Conservation (phyloP, 2,888 invertebrate species). For the Drosophila parthenogenetica region DNA sequence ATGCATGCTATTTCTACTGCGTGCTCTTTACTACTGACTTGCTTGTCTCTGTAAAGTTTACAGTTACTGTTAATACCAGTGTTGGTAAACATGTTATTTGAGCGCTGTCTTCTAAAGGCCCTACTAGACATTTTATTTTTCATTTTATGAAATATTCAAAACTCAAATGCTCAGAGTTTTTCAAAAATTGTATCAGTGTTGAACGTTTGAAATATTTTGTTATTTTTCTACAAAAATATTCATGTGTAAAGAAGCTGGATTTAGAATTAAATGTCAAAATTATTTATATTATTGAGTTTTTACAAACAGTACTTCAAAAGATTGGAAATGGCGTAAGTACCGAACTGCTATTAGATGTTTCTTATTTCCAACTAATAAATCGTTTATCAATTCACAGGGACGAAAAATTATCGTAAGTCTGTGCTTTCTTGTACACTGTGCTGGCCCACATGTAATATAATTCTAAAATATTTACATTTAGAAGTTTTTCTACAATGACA, state of each 20-base stretch:
- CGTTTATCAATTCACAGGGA: too few relatives aligned
- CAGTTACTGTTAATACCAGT: too few relatives aligned
- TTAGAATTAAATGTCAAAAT: constrained; percentile 2
- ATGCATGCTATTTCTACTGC: too few relatives aligned
- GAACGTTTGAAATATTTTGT: too few relatives aligned
- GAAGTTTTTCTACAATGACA: neutral
- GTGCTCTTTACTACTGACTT: too few relatives aligned
- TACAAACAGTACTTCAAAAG: neutral
- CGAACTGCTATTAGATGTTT: neutral
- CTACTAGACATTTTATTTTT: too few relatives aligned
- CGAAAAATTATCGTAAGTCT: constrained; percentile 12
- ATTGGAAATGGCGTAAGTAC: constrained; percentile 7
- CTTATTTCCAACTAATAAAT: neutral
- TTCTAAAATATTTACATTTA: neutral
- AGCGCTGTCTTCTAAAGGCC: too few relatives aligned
- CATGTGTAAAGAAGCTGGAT: neutral
- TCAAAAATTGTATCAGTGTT: neutral
- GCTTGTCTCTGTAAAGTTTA: too few relatives aligned
- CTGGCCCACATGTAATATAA: too few relatives aligned
- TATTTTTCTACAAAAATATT: neutral
- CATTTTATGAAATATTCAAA: too few relatives aligned
- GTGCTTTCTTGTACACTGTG: neutral
- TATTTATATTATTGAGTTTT: neutral
- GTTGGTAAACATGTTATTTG: too few relatives aligned
- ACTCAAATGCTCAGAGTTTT: neutral